A percentile compares a stretch with the other conserved stretches of the same genome.
phyloP scores from a whole-genome alignment of 2,888 invertebrate genomes.

The Penaeus monodon region DNA sequence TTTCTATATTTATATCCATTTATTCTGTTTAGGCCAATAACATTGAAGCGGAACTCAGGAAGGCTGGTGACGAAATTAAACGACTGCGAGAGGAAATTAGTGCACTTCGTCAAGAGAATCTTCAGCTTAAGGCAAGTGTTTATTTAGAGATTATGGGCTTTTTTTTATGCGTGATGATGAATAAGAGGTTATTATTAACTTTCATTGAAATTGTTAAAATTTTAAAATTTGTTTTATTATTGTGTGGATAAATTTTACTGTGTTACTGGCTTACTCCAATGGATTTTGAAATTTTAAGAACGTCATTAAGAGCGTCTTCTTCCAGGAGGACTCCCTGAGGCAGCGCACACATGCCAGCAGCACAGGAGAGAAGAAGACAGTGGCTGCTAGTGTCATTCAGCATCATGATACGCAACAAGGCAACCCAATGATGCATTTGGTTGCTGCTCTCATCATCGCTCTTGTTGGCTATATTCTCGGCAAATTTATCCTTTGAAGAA shows the following conservation, averaged over 20 bases:
- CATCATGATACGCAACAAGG: slow-evolving; percentile 51
- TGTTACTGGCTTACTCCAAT: neutral
- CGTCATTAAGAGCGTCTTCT: neutral
- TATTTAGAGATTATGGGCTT: too few species aligned
- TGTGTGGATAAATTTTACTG: too few species aligned
- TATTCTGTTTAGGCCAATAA: slow-evolving; percentile 62
- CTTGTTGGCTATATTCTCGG: slow-evolving; percentile 60
- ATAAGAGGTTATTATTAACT: too few species aligned
- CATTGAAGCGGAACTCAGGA: slow-evolving; percentile 76
- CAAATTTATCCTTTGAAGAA: slow-evolving; percentile 63
- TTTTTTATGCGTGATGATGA: too few species aligned
- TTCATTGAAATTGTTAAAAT: too few species aligned
- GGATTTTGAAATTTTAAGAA: neutral
- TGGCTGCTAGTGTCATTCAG: slow-evolving; percentile 47
- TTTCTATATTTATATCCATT: neutral
- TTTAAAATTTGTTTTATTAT: too few species aligned
- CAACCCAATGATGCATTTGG: slow-evolving; percentile 55
- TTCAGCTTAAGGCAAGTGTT: slow-evolving; percentile 74
- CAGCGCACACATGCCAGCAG: slow-evolving; percentile 34
- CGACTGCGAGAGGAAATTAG: slow-evolving; percentile 84
- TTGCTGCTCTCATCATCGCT: slow-evolving; percentile 56
- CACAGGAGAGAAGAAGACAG: slow-evolving; percentile 37
- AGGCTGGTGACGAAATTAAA: slow-evolving; percentile 81
- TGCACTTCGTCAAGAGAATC: slow-evolving; percentile 86
- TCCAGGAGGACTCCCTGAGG: slow-evolving; percentile 58